Base-by-base conservation (phyloP, 53 echinoderm and acorn worm genomes). In the Echinarachnius parma region DNA sequence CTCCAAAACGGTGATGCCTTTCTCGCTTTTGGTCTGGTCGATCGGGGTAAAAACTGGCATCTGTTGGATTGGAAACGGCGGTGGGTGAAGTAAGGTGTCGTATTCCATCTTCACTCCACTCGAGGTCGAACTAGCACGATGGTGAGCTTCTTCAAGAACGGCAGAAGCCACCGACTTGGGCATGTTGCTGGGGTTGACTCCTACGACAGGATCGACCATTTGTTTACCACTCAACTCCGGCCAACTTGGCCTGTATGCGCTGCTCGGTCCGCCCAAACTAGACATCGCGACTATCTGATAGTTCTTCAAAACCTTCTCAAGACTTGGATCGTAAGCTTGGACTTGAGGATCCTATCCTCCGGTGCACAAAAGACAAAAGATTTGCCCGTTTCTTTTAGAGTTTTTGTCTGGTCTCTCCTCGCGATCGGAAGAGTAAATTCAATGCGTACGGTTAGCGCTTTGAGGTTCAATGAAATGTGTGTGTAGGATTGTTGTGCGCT, bases 31-130 rank as follows among this genome's bases (percentile, higher is more conserved):
- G n/a, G 88, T 84, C 29, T 88, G 91, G 63, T 98, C 98, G 64
- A 91, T 84, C n/a, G 98, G 98, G 53, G 98, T 98, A 48, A 98
- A 92, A 21, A 98, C 92, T 10, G 98, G 98, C 87, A 98, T 98
- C 55, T 98, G 98, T 54, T 98, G 91, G 50, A 98, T 92, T 0
- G 98, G 98, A 68, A 98, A 98, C 3, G 98, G 98, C 25, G 93
- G 89, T 33, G 88, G 91, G 68, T 92, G 86, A 22, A 91, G 60
- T 60, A 82, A 59, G 28, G 76, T 77, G 56, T 98, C 92, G 57
- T 86, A 98, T 23, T 92, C 98, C 76, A 87, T 66, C 59, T 94
- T 90, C 34, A 75, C 76, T 26, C 71, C 78, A 13, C 83, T 33
- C 50, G 77, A 39, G 22, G 26, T 47, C 10, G 61, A 33, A 59